A percentile compares a stretch with the other conserved stretches of the same genome.
Evolutionary conservation across 2,113 vertebrate genomes (phyloP).

Genomic region (Eira barbara): DNA sequence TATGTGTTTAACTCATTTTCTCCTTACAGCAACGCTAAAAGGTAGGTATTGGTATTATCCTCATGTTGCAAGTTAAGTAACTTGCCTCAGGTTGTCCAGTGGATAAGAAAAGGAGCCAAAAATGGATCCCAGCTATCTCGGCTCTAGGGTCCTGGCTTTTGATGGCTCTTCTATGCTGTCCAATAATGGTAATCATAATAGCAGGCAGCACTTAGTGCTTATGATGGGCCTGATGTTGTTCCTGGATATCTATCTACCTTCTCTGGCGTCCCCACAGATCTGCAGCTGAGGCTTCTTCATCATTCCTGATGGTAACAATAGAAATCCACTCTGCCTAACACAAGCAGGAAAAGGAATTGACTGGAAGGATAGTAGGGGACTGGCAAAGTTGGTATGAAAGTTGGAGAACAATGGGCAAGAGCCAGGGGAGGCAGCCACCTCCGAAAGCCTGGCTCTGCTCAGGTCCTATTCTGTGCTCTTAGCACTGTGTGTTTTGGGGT

Average conservation of each 20-base stretch:
- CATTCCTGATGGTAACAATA: not conserved
- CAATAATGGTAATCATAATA: no score
- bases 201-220: not conserved
- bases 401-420: not conserved
- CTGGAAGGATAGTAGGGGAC: not conserved
- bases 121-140: not conserved
- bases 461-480: not conserved
- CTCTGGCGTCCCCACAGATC: not conserved
- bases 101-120: not conserved
- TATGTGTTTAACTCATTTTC: not conserved
- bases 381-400: not conserved
- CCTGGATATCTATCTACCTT: rapidly evolving
- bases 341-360: not conserved
- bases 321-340: not conserved
- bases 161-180: not conserved
- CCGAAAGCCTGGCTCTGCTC: rapidly evolving
- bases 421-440: not conserved
- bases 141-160: not conserved
- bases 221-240: not conserved
- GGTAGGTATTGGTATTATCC: not conserved
- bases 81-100: not conserved
- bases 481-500: not conserved
- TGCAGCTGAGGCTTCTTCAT: not conserved
- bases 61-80: not conserved
- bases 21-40: not conserved